phyloP scores from a whole-genome alignment of 2,113 vertebrate species.

The Pterocles orientalis region DNA sequence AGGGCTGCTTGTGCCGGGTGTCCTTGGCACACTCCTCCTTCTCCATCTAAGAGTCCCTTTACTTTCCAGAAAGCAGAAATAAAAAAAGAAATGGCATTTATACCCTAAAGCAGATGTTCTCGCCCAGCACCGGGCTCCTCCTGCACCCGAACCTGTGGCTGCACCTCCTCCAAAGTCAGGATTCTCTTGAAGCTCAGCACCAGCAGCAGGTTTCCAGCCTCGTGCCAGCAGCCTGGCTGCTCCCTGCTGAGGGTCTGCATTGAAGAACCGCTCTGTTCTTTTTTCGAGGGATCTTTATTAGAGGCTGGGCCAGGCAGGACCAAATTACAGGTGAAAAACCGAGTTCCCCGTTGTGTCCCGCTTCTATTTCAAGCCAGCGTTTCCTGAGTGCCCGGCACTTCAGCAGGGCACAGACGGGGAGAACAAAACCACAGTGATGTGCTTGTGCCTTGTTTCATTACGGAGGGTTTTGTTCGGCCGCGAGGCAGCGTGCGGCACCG shows the following conservation, averaged over 20 bases:
- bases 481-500: background rate
- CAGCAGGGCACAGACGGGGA: background rate
- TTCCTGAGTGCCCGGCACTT: background rate
- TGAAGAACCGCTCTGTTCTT: background rate
- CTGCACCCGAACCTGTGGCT: background rate
- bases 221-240: background rate
- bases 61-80: background rate
- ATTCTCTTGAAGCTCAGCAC: background rate
- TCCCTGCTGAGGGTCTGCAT: background rate
- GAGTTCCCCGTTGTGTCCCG: background rate
- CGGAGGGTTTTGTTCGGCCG: background rate
- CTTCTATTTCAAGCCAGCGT: background rate
- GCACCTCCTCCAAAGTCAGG: background rate
- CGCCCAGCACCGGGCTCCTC: background rate
- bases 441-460: background rate
- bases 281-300: background rate
- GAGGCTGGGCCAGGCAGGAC: background rate
- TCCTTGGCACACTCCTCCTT: background rate
- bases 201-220: background rate
- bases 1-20: background rate
- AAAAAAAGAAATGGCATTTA: background rate
- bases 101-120: background rate
- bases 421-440: background rate
- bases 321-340: background rate
- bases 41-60: background rate